phyloP scores from a whole-genome alignment of 2,797 vertebrate species.

The Geotrypetes seraphini region DNA sequence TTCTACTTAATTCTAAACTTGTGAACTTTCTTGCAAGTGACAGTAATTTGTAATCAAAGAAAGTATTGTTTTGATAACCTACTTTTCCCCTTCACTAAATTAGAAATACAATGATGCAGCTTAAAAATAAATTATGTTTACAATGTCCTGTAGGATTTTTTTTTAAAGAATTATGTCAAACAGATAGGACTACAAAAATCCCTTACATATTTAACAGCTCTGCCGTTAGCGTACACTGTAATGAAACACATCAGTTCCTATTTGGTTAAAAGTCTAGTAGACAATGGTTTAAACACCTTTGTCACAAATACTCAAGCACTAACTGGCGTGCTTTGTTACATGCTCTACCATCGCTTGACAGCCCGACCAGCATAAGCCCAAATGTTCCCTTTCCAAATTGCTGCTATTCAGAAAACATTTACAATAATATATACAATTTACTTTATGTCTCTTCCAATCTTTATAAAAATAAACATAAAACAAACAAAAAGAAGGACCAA shows the following conservation, averaged over 20 bases:
- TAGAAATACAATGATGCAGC: conserved; percentile 14
- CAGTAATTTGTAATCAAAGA: conserved; percentile 19
- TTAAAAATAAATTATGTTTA: conserved; percentile 34
- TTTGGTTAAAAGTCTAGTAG: conserved; percentile 18
- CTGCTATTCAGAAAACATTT: no score
- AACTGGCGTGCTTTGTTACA: conserved; percentile 6
- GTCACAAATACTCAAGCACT: conserved; percentile 10
- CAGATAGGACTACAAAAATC: conserved; percentile 17
- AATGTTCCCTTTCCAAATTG: conserved; percentile 8
- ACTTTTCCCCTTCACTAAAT: no score
- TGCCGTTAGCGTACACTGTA: conserved; percentile 8
- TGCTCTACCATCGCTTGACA: conserved; percentile 6
- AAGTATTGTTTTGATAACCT: conserved; percentile 20
- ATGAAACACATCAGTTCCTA: conserved; percentile 6
- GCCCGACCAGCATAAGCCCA: neutral
- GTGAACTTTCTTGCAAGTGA: conserved; percentile 22
- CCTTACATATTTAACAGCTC: conserved; percentile 15
- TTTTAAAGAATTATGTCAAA: conserved; percentile 22
- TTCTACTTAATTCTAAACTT: conserved; percentile 38
- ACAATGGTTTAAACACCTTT: neutral
- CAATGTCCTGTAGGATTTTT: conserved; percentile 16
- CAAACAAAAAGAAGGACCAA: no score
- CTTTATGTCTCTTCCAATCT: no score
- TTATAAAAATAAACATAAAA: no score
- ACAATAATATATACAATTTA: no score